A percentile compares a stretch with the other conserved stretches of the same genome.
Conservation (phyloP, 2,113 vertebrate species). For the Redunca redunca region DNA sequence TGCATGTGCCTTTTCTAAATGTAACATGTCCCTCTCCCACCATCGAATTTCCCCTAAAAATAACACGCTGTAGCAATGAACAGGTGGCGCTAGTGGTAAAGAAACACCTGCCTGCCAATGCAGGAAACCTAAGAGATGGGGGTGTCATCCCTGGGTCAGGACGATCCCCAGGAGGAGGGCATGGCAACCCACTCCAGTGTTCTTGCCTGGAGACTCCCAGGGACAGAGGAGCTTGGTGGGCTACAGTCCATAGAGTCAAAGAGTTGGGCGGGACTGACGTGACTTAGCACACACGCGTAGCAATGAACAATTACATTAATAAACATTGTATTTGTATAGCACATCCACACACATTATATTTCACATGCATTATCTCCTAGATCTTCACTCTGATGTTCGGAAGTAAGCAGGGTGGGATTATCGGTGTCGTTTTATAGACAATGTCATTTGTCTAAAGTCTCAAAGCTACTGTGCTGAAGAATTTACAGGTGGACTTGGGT, state of each 20-base stretch:
- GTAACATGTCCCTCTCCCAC: not conserved
- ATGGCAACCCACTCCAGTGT: not conserved
- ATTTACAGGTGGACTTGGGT: not conserved
- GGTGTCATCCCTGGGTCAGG: not conserved
- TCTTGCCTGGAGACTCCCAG: not conserved
- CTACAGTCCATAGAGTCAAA: not conserved
- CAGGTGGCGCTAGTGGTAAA: not conserved
- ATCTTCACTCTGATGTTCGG: not conserved
- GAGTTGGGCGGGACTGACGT: not conserved
- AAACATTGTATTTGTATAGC: not conserved
- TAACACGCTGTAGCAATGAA: not conserved
- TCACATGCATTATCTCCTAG: not conserved
- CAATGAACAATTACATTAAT: not conserved
- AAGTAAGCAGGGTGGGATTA: not conserved
- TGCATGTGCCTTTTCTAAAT: not conserved
- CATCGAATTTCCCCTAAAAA: not conserved
- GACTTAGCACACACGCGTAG: not conserved
- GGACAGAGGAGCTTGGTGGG: not conserved
- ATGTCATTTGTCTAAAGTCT: not conserved
- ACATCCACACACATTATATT: not conserved
- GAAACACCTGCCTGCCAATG: not conserved
- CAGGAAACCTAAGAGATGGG: not conserved
- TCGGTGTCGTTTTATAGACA: not conserved
- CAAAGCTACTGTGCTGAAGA: not conserved
- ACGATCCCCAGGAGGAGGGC: not conserved